Conservation (phyloP, 2,797 vertebrate genomes). For the Ctenopoma kingsleyae region DNA sequence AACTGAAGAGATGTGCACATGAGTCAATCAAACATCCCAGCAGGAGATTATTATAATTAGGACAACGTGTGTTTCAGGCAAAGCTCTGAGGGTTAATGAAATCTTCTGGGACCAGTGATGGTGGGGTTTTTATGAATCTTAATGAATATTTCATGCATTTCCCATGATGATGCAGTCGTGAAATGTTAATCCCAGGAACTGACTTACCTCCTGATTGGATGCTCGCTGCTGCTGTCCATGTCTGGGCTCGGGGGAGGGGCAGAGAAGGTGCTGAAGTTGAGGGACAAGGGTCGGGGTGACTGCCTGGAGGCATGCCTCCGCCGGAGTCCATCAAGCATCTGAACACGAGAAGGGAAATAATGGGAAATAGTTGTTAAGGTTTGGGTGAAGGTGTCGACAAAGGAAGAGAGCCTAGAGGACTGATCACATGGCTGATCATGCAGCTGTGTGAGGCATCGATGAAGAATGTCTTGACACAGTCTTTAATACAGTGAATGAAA, state of each 20-base stretch:
- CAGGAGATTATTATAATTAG: constrained; percentile 49
- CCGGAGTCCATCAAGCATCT: constrained; percentile 87
- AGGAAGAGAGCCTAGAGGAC: background rate
- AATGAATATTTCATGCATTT: constrained; percentile 66
- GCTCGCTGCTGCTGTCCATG: constrained; percentile 78
- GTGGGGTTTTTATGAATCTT: constrained; percentile 29
- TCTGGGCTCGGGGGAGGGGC: constrained; percentile 82
- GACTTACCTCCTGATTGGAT: constrained; percentile 86
- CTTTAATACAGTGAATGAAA: background rate
- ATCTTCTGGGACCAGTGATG: constrained; percentile 27
- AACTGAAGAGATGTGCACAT: constrained; percentile 37
- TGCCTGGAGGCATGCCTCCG: constrained; percentile 81
- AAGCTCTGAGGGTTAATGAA: constrained; percentile 45
- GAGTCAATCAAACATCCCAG: constrained; percentile 48
- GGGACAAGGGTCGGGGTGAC: constrained; percentile 80
- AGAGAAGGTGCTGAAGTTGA: constrained; percentile 86
- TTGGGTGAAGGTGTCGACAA: constrained; percentile 4
- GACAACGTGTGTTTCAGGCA: constrained; percentile 45
- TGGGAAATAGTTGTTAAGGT: background rate
- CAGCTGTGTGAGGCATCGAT: constrained; percentile 3
- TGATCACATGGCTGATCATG: constrained; percentile 1
- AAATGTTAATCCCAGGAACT: constrained; percentile 57
- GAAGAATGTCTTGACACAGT: constrained; percentile 4
- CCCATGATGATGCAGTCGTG: constrained; percentile 43
- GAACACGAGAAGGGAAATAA: constrained; percentile 11